These are phyloP conservation scores for Limenitis camilla DNA, from an alignment of 2,888 invertebrate genomes.

Conservation along the genomic window DNA sequence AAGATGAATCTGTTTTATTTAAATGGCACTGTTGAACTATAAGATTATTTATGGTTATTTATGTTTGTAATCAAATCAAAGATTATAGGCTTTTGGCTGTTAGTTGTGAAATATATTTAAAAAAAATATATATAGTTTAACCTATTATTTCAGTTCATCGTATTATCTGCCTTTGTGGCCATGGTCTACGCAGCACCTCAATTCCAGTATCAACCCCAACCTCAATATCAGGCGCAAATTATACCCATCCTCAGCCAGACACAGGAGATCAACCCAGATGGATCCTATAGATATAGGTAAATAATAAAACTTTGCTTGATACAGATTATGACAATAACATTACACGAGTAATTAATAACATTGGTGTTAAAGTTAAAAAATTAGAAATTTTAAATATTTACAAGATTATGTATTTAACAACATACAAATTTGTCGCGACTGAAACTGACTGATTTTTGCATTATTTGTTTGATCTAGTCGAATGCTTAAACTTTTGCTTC, in stretches of 20 bases:
- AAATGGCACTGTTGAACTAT: neutral
- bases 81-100: neutral
- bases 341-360: too few relatives aligned
- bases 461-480: too few relatives aligned
- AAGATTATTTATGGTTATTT: neutral
- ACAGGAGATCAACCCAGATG: constrained; percentile 73
- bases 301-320: neutral
- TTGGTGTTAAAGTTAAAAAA: too few relatives aligned
- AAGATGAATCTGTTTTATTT: neutral
- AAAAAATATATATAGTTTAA: neutral
- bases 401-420: too few relatives aligned
- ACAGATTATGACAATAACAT: too few relatives aligned
- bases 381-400: too few relatives aligned
- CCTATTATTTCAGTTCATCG: constrained; percentile 47
- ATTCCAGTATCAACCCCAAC: constrained; percentile 42
- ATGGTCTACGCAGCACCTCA: constrained; percentile 53
- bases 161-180: constrained; percentile 51
- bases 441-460: too few relatives aligned
- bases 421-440: too few relatives aligned
- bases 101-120: neutral
- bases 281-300: constrained; percentile 78
- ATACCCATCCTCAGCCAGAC: constrained; percentile 77
- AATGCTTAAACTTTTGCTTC: too few relatives aligned
- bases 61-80: neutral
- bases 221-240: constrained; percentile 41